Percentiles rank a stretch among this genome's conserved stretches.
Evolutionary conservation across 2,113 vertebrate genomes (phyloP).

Genomic region (Romanogobio albipinnatus): DNA sequence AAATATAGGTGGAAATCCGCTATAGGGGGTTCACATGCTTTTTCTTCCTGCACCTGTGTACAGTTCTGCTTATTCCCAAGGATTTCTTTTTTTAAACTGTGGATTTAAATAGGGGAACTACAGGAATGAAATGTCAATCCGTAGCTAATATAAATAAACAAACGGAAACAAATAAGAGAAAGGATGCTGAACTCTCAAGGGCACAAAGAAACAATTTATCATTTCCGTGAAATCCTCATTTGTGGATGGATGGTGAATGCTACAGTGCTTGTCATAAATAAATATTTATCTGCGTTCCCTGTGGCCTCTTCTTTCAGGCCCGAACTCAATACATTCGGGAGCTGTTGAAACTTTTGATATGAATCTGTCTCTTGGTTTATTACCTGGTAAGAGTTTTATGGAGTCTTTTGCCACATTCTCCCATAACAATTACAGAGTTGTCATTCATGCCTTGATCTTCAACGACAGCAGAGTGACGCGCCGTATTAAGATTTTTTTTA

Average conservation of each 20-base stretch:
- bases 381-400: slow-evolving; percentile 17
- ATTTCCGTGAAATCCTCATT: neutral
- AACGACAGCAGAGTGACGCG: neutral
- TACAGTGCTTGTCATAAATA: slow-evolving; percentile 30
- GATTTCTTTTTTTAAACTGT: neutral
- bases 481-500: slow-evolving; percentile 3
- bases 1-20: neutral
- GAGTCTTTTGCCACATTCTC: slow-evolving; percentile 27
- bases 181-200: slow-evolving; percentile 8
- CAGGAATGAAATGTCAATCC: neutral
- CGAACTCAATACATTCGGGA: slow-evolving; percentile 7
- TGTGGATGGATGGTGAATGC: slow-evolving; percentile 31
- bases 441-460: slow-evolving; percentile 41
- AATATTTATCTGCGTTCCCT: slow-evolving; percentile 28
- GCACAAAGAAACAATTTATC: slow-evolving; percentile 4
- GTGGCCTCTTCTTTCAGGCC: slow-evolving; percentile 6
- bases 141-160: slow-evolving; percentile 20
- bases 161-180: slow-evolving; percentile 3
- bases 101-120: neutral
- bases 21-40: neutral
- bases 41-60: neutral
- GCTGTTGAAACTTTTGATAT: slow-evolving; percentile 52
- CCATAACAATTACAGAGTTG: slow-evolving; percentile 43
- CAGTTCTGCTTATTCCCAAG: neutral
- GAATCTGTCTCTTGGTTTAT: slow-evolving; percentile 46